Evolutionary conservation across 2,113 vertebrate genomes (phyloP).

Genomic region (Labeo rohita): DNA sequence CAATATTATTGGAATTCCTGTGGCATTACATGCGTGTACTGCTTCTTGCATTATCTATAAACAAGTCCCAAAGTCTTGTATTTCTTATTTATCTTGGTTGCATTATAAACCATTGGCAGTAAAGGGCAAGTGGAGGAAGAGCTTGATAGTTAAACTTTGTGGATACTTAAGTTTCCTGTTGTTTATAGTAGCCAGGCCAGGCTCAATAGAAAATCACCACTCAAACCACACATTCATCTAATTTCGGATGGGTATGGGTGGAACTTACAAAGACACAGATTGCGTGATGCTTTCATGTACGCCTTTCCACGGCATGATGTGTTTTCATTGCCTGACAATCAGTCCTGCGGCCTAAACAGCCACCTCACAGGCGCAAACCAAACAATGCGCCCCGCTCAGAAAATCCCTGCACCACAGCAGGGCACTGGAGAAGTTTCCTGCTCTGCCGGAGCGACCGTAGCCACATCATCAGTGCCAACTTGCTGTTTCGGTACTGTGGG

Average conservation of each 20-base stretch:
- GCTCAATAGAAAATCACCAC: constrained; percentile 41
- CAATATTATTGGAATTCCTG: background rate
- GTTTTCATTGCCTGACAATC: constrained; percentile 48
- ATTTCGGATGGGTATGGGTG: constrained; percentile 59
- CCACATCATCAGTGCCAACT: constrained; percentile 44
- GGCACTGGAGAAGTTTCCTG: constrained; percentile 41
- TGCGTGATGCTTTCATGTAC: constrained; percentile 45
- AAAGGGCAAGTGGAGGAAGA: constrained; percentile 6
- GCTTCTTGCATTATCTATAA: background rate
- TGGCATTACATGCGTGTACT: too few species aligned
- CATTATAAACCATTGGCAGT: constrained; percentile 15
- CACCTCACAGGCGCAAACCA: constrained; percentile 44
- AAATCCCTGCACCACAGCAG: constrained; percentile 52
- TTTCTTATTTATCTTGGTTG: background rate
- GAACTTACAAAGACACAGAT: constrained; percentile 43
- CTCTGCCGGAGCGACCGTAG: constrained; percentile 13
- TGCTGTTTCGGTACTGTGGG: constrained; percentile 20
- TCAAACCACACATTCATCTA: constrained; percentile 57
- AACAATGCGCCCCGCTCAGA: constrained; percentile 55
- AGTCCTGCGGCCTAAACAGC: constrained; percentile 37
- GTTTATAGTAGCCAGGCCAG: constrained; percentile 34
- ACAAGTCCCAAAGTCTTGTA: background rate
- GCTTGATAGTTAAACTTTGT: background rate
- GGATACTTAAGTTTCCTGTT: constrained; percentile 20
- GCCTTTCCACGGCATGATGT: constrained; percentile 47